phyloP scores from a whole-genome alignment of 2,888 invertebrate genomes.

The Stenodema calcarata region DNA sequence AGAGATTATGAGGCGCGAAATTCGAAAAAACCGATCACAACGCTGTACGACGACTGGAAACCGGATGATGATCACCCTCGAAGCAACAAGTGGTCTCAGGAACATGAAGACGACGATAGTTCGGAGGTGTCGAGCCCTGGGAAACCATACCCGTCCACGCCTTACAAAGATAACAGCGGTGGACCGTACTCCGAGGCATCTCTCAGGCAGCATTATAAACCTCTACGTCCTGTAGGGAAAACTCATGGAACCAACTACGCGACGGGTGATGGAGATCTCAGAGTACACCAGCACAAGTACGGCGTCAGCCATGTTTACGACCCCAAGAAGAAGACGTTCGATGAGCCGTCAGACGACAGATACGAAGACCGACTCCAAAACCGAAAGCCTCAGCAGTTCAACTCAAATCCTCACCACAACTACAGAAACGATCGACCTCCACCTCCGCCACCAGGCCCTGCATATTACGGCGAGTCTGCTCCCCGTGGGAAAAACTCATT shows the following conservation, averaged over 20 bases:
- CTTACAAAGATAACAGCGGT: background rate
- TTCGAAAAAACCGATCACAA: conserved; percentile 41
- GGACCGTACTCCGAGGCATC: conserved; percentile 41
- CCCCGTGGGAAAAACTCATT: background rate
- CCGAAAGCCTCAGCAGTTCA: conserved; percentile 24
- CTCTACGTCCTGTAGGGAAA: background rate
- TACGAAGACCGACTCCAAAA: background rate
- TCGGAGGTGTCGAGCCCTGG: background rate
- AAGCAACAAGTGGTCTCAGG: conserved; percentile 10
- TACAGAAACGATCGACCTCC: background rate
- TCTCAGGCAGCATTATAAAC: conserved; percentile 16
- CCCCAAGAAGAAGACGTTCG: background rate
- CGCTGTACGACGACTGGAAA: conserved; percentile 50
- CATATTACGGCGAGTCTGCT: background rate
- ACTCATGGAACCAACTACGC: background rate
- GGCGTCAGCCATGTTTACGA: conserved; percentile 34
- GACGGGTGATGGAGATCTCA: background rate
- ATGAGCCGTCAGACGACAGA: background rate
- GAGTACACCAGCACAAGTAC: conserved; percentile 20
- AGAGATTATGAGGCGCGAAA: background rate
- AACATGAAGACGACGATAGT: conserved; percentile 40
- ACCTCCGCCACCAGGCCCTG: background rate
- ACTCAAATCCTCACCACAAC: conserved; percentile 3
- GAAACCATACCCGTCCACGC: background rate
- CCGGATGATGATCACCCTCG: conserved; percentile 44